Evolutionary conservation across 2,888 invertebrate genomes (phyloP).

Genomic region (Mycalesis mineus): DNA sequence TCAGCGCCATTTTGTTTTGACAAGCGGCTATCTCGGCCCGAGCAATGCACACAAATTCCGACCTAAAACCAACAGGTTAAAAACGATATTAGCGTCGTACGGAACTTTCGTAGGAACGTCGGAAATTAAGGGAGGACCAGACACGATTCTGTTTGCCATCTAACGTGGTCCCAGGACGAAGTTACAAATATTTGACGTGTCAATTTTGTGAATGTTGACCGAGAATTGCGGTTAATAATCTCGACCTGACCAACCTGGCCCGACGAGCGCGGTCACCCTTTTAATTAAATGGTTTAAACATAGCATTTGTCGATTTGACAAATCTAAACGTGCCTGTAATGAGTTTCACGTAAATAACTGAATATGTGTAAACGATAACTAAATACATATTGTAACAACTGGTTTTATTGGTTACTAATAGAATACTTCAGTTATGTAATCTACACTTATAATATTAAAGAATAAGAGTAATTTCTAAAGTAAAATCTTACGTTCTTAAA

Average conservation of each 20-base stretch:
- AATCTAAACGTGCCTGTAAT: neutral
- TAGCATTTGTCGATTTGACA: constrained; percentile 66
- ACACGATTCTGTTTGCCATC: constrained; percentile 77
- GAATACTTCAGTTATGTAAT: too few relatives aligned
- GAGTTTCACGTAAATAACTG: neutral
- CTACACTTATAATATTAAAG: too few relatives aligned
- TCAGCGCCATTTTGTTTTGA: constrained; percentile 78
- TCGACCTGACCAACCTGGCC: constrained; percentile 66
- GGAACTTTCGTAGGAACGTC: constrained; percentile 62
- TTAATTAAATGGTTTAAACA: constrained; percentile 76
- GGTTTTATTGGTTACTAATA: too few relatives aligned
- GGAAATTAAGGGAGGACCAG: constrained; percentile 78
- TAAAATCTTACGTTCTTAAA: too few relatives aligned
- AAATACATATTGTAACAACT: too few relatives aligned
- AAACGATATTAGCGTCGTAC: constrained; percentile 43
- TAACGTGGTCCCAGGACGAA: constrained; percentile 77
- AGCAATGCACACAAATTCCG: constrained; percentile 41
- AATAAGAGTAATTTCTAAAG: too few relatives aligned
- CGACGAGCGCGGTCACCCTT: constrained; percentile 48
- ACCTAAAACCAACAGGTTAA: constrained; percentile 45
- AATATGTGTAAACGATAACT: neutral
- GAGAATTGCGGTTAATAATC: constrained; percentile 78
- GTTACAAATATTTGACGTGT: constrained; percentile 80
- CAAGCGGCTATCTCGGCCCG: constrained; percentile 65
- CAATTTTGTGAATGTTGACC: constrained; percentile 79